Conservation (phyloP, 2,888 invertebrate genomes). For the Synanthedon andrenaeformis region DNA sequence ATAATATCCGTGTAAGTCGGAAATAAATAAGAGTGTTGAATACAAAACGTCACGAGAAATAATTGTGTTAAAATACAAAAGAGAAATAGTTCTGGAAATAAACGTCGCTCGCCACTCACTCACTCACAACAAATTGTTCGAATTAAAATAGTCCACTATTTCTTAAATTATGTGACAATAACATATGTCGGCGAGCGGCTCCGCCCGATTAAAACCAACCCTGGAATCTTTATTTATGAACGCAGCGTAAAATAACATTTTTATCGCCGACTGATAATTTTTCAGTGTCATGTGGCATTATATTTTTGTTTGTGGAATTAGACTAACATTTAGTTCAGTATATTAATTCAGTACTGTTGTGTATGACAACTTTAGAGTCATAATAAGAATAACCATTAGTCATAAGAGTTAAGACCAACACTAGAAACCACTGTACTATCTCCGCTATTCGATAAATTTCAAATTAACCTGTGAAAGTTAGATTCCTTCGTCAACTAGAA, state of each 20-base stretch:
- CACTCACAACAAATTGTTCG: conserved; percentile 40
- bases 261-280: conserved; percentile 32
- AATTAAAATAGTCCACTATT: conserved; percentile 46
- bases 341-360: too few relatives aligned
- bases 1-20: too few relatives aligned
- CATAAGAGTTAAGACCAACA: too few relatives aligned
- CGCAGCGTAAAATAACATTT: conserved; percentile 27
- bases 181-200: conserved; percentile 36
- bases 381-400: too few relatives aligned
- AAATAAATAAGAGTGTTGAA: too few relatives aligned
- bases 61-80: conserved; percentile 5
- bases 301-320: not conserved
- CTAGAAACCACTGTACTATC: too few relatives aligned
- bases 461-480: too few relatives aligned
- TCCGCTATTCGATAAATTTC: too few relatives aligned
- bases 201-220: conserved; percentile 32
- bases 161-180: conserved; percentile 55
- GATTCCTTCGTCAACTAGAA: too few relatives aligned
- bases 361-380: too few relatives aligned
- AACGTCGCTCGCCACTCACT: conserved; percentile 18
- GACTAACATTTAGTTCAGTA: too few relatives aligned
- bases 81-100: conserved; percentile 30
- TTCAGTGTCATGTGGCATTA: conserved; percentile 22
- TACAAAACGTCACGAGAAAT: too few relatives aligned
- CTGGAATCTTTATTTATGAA: conserved; percentile 40